These are phyloP conservation scores for Anguilla rostrata DNA, from an alignment of 2,113 vertebrate species.

Conservation along the genomic window DNA sequence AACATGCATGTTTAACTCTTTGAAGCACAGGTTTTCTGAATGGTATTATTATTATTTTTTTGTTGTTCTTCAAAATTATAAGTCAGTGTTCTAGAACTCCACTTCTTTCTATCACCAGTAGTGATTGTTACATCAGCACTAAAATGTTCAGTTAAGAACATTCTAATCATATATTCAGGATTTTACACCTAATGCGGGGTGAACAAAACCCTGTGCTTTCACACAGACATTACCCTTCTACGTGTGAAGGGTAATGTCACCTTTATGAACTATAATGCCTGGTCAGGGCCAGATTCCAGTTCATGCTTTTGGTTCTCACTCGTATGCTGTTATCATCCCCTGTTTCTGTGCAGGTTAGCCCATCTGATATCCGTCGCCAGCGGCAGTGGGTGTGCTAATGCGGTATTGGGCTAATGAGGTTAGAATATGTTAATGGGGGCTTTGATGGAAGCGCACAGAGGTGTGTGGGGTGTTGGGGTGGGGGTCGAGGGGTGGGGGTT, in stretches of 20 bases:
- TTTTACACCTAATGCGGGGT: too few species aligned
- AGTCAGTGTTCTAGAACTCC: too few species aligned
- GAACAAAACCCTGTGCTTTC: too few species aligned
- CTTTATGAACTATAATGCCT: background rate
- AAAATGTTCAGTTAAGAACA: too few species aligned
- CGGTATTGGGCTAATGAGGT: background rate
- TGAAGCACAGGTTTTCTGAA: too few species aligned
- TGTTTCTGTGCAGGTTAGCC: background rate
- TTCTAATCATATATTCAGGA: too few species aligned
- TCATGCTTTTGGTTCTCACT: background rate
- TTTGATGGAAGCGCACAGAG: constrained; percentile 1
- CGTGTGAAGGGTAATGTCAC: background rate
- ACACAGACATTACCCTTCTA: background rate
- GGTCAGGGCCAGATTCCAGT: background rate
- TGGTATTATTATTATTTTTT: too few species aligned
- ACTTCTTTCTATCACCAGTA: too few species aligned
- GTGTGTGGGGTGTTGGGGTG: background rate
- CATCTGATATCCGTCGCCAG: background rate
- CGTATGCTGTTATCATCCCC: background rate
- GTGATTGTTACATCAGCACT: too few species aligned
- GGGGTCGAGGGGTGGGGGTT: background rate
- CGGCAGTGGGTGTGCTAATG: background rate
- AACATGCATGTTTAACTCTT: too few species aligned
- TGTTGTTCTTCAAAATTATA: too few species aligned
- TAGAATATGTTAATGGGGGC: constrained; percentile 22